Base-by-base conservation (phyloP, 2,797 vertebrate genomes). In the Pipistrellus kuhlii region DNA sequence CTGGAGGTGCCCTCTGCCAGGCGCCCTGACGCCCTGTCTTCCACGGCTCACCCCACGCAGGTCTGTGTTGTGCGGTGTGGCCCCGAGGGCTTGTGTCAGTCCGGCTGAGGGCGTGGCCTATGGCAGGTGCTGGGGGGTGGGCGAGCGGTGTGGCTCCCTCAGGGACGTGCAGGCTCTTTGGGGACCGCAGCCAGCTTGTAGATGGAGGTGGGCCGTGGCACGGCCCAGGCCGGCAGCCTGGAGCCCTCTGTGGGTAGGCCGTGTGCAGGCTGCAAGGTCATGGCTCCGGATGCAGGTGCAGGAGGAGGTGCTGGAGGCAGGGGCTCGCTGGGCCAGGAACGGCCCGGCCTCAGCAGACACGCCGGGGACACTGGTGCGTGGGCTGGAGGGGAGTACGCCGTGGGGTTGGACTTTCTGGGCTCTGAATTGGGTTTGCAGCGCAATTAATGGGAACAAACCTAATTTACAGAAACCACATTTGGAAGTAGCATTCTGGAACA, bases 371-470 rank as follows among this genome's bases (percentile, higher is more conserved):
- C 44, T 5, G 55, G 48, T 12, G 62, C 30, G 44, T 23, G 44
- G 82, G 15, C 83, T 9, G 84, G 73, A 62, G 32, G 41, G 62
- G 23, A 48, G 64, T 35, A 7, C 9, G 20, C 71, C 41, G 30
- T 1, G 4, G 59, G 51, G 30, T 55, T 85, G 72, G 35, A 41
- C 27, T 88, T 20, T 9, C 41, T 30, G 23, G 30, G 32, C 57
- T 27, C 17, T 76, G 15, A 51, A 76, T 86, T 73, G 85, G n/a
- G 38, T 76, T 88, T 80, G 59, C 15, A 46, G 10, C 69, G 30
- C 38, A 94, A 77, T 83, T 69, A 82, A n/a, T 72, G n/a, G 81
- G 84, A 92, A 82, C 11, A 35, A 48, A 75, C 77, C 87, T 80
- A 38, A 82, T 46, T 73, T 82, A 62, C 14, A 62, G 84, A 77